Percentiles rank a stretch among this genome's conserved stretches.
phyloP scores from a whole-genome alignment of 2,888 invertebrate species.

The Amphipoea lucens region DNA sequence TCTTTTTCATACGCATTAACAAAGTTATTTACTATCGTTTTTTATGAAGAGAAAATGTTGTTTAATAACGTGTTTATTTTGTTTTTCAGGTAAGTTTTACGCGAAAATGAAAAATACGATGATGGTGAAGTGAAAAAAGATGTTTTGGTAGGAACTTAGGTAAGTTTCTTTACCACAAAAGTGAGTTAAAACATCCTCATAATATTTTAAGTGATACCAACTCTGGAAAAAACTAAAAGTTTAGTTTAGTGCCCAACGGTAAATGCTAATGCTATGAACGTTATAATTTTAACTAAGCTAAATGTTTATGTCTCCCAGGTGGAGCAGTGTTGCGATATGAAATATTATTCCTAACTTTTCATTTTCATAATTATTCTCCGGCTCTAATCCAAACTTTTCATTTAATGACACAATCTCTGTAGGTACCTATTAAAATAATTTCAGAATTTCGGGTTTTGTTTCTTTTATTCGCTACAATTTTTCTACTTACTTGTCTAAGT shows the following conservation, averaged over 20 bases:
- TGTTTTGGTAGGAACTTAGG: neutral
- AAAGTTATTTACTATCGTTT: constrained; percentile 7
- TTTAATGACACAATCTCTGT: constrained; percentile 4
- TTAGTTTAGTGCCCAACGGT: neutral
- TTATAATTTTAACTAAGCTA: neutral
- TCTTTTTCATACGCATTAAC: neutral
- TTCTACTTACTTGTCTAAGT: constrained; percentile 46
- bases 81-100: constrained; percentile 60
- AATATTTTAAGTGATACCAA: neutral
- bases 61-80: constrained; percentile 21
- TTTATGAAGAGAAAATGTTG: neutral
- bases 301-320: constrained; percentile 13
- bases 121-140: neutral
- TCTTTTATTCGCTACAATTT: neutral
- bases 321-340: constrained; percentile 2
- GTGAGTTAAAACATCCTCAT: neutral
- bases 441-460: neutral
- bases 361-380: no score
- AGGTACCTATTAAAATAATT: neutral
- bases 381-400: neutral
- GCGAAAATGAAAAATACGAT: neutral
- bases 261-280: neutral
- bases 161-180: neutral
- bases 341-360: constrained; percentile 25
- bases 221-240: neutral